Percentiles rank a stretch among this genome's conserved stretches.
Evolutionary conservation across 2,797 vertebrate species (phyloP).

Genomic region (Etheostoma perlongum): DNA sequence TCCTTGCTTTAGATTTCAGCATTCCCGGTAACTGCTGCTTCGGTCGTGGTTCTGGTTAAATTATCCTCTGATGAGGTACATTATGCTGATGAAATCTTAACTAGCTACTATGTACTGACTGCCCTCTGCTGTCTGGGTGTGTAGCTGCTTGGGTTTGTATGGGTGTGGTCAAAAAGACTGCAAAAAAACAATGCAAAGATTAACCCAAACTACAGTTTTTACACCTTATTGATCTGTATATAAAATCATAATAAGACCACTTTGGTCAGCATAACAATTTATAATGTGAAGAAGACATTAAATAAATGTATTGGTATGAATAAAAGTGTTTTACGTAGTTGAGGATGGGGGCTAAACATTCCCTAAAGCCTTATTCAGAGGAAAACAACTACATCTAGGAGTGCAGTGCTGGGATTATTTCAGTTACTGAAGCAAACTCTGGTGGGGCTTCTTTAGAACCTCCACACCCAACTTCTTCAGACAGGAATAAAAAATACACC

Average conservation of each 20-base stretch:
- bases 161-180: slow-evolving; percentile 24
- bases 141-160: slow-evolving; percentile 19
- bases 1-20: background rate
- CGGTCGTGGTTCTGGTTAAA: slow-evolving; percentile 24
- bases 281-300: slow-evolving; percentile 2
- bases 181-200: background rate
- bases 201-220: background rate
- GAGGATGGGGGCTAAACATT: slow-evolving; percentile 31
- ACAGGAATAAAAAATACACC: slow-evolving; percentile 65
- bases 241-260: background rate
- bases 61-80: slow-evolving; percentile 7
- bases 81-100: slow-evolving; percentile 26
- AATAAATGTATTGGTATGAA: background rate
- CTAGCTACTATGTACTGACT: slow-evolving; percentile 59
- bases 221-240: background rate
- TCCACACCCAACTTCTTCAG: slow-evolving; percentile 70
- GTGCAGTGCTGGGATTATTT: slow-evolving; percentile 48
- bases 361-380: slow-evolving; percentile 15
- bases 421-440: slow-evolving; percentile 60
- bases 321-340: slow-evolving; percentile 30
- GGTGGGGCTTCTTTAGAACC: slow-evolving; percentile 61
- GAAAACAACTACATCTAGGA: slow-evolving; percentile 13
- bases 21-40: background rate
- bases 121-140: slow-evolving; percentile 77
- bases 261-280: background rate